Conservation (phyloP, 2,797 vertebrate species). For the Pangasius mekongensis region DNA sequence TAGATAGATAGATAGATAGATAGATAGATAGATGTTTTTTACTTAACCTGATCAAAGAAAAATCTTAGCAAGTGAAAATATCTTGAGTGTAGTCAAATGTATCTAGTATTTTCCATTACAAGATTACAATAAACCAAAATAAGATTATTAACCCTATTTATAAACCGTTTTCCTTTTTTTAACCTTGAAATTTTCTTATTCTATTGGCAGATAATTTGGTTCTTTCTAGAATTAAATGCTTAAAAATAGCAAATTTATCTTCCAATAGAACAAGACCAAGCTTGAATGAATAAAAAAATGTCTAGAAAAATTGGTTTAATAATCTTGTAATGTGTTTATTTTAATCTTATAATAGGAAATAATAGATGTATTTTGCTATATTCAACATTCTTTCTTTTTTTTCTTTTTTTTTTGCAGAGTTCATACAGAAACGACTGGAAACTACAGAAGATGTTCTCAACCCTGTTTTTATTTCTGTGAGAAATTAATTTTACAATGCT, state of each 20-base stretch:
- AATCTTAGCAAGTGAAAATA: background rate
- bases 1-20: background rate
- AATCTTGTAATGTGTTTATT: background rate
- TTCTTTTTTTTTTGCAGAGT: background rate
- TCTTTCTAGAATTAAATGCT: background rate
- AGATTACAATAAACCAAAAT: background rate
- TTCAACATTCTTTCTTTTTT: background rate
- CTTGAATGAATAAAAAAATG: background rate
- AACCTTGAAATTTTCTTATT: background rate
- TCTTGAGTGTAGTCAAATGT: background rate
- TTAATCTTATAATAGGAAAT: background rate
- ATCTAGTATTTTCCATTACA: background rate
- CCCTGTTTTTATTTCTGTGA: background rate
- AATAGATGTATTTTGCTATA: background rate
- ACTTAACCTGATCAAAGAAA: background rate
- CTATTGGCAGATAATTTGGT: too few relatives aligned
- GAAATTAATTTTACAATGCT: background rate
- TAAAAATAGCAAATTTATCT: background rate
- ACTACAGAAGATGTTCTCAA: background rate
- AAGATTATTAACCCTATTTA: background rate
- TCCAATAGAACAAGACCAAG: background rate
- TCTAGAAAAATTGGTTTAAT: background rate
- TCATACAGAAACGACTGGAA: background rate
- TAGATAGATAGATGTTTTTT: background rate
- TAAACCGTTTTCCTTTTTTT: background rate